Conservation (phyloP, 2,113 vertebrate species). For the Phalacrocorax carbo region DNA sequence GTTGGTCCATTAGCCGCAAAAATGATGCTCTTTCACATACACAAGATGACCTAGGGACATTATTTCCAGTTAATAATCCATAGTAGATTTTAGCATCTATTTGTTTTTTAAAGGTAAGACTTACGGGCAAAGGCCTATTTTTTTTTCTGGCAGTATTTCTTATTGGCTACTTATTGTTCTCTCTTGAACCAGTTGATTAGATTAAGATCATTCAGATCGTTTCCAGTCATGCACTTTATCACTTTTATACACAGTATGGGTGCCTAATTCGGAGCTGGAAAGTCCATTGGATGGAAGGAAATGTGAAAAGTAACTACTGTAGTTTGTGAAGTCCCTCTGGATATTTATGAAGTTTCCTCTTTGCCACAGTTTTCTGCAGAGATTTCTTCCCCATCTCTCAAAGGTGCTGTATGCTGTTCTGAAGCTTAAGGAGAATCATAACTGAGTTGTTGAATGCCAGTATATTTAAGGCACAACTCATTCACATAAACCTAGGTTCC, state of each 20-base stretch:
- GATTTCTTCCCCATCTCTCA: not conserved
- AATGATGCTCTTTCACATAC: not conserved
- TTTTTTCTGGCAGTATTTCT: not conserved
- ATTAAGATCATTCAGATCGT: not conserved
- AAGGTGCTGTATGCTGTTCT: rapidly evolving
- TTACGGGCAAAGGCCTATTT: not conserved
- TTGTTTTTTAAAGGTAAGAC: not conserved
- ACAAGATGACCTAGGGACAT: not conserved
- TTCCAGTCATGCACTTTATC: not conserved
- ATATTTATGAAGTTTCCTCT: not conserved
- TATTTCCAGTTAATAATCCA: not conserved
- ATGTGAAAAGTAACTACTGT: not conserved
- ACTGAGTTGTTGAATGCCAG: not conserved
- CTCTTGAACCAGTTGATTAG: not conserved
- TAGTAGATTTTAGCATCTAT: not conserved
- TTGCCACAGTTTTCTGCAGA: not conserved
- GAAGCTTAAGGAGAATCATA: not conserved
- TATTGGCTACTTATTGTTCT: not conserved
- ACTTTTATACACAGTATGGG: not conserved
- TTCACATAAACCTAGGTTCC: not conserved
- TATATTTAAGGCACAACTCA: not conserved
- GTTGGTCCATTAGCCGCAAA: not conserved
- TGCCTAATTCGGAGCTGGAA: not conserved
- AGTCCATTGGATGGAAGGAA: not conserved
- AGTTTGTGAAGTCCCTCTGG: not conserved